Evolutionary conservation across 2,797 vertebrate genomes (phyloP).

Genomic region (Myripristis murdjan): DNA sequence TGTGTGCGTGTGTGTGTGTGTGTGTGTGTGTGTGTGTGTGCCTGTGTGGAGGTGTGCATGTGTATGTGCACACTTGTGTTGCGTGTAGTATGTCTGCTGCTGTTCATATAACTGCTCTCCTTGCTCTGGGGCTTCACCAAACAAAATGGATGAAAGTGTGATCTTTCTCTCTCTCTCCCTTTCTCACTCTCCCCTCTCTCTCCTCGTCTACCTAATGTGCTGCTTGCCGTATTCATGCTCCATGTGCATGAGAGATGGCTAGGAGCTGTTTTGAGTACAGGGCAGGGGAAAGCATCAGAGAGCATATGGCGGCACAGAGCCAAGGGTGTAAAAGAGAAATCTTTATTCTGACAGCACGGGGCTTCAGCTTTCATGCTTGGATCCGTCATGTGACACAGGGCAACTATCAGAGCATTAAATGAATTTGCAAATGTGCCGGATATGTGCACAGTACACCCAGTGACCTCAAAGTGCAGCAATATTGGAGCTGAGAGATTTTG

Average conservation of each 20-base stretch:
- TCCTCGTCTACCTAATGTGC: slow-evolving; percentile 37
- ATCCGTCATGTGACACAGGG: slow-evolving; percentile 61
- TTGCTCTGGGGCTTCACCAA: slow-evolving; percentile 60
- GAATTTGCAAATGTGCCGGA: slow-evolving; percentile 49
- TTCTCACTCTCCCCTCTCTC: slow-evolving; percentile 13
- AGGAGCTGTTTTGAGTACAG: slow-evolving; percentile 27
- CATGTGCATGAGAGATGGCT: slow-evolving; percentile 45
- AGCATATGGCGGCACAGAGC: slow-evolving; percentile 51
- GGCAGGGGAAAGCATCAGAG: slow-evolving; percentile 47
- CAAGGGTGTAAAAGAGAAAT: slow-evolving; percentile 41
- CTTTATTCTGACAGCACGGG: slow-evolving; percentile 41
- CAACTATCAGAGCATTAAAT: slow-evolving; percentile 61
- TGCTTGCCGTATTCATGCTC: slow-evolving; percentile 48
- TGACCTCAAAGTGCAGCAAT: slow-evolving; percentile 68
- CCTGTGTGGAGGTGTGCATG: slow-evolving; percentile 34
- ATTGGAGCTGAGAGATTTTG: slow-evolving; percentile 55
- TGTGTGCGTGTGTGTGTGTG: slow-evolving; percentile 50
- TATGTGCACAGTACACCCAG: slow-evolving; percentile 52
- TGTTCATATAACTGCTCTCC: slow-evolving; percentile 58
- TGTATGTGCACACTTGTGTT: slow-evolving; percentile 28
- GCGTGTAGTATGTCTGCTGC: slow-evolving; percentile 56
- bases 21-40: slow-evolving; percentile 35
- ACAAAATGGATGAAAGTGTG: slow-evolving; percentile 55
- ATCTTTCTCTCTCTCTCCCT: slow-evolving; percentile 13
- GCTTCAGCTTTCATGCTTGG: slow-evolving; percentile 58